Evolutionary conservation across 1,140 invertebrate species (phyloP).

Genomic region (Hycleus phaleratus): DNA sequence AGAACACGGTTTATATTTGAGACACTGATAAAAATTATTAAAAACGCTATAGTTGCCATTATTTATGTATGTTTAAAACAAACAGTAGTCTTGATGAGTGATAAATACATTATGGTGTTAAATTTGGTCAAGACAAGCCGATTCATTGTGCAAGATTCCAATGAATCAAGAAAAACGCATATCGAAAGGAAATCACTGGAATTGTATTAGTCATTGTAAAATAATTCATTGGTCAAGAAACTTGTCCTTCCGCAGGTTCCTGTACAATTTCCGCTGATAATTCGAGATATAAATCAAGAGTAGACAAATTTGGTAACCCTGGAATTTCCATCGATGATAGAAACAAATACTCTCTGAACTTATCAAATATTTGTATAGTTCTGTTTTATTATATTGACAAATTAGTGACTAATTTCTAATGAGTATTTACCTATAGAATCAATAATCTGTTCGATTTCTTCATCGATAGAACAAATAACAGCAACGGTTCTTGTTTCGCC

Average conservation of each 20-base stretch:
- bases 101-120: too few species aligned
- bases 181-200: too few species aligned
- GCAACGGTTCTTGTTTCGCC: not conserved
- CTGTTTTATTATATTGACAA: not conserved
- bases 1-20: not conserved
- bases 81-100: too few species aligned
- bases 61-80: too few species aligned
- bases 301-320: not conserved
- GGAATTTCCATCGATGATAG: not conserved
- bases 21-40: not conserved
- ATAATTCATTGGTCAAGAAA: too few species aligned
- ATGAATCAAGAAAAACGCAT: too few species aligned
- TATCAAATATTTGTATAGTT: not conserved
- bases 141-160: too few species aligned
- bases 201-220: too few species aligned
- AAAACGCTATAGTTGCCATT: not conserved
- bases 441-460: not conserved
- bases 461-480: not conserved
- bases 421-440: not conserved
- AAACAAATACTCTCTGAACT: not conserved
- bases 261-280: too few species aligned
- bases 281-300: too few species aligned
- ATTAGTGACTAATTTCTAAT: not conserved
- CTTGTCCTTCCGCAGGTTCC: too few species aligned
- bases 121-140: too few species aligned